A percentile compares a stretch with the other conserved stretches of the same genome.
These are phyloP conservation scores for Rhinolophus sinicus DNA, from an alignment of 2,113 vertebrate species.

Conservation along the genomic window DNA sequence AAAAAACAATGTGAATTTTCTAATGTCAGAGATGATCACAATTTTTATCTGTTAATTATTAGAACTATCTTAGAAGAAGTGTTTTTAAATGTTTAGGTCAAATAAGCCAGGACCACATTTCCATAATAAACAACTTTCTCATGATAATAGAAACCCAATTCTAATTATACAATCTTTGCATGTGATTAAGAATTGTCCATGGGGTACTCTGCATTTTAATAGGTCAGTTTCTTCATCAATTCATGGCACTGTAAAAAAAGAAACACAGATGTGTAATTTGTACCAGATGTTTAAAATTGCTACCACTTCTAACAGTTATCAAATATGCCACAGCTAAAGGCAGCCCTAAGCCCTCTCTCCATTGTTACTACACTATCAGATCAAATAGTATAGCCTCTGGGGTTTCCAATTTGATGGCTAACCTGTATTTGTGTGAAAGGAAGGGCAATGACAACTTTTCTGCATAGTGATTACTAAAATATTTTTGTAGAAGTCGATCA, in stretches of 20 bases:
- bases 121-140: slow-evolving; percentile 34
- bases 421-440: slow-evolving; percentile 9
- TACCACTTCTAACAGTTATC: neutral
- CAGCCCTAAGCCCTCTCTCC: neutral
- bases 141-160: slow-evolving; percentile 13
- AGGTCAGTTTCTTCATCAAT: slow-evolving; percentile 8
- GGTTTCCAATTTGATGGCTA: neutral
- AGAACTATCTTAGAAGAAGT: neutral
- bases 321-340: slow-evolving; percentile 21
- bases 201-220: neutral
- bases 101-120: slow-evolving; percentile 9
- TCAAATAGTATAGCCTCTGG: neutral
- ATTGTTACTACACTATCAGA: neutral
- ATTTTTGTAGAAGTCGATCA: slow-evolving; percentile 88
- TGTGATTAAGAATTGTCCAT: neutral
- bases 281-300: slow-evolving; percentile 34
- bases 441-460: slow-evolving; percentile 17
- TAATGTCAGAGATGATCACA: neutral
- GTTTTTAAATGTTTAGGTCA: slow-evolving; percentile 34
- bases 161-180: slow-evolving; percentile 5
- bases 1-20: slow-evolving; percentile 46
- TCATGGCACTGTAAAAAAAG: neutral
- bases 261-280: neutral
- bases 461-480: slow-evolving; percentile 7
- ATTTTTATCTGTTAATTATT: slow-evolving; percentile 11